These are phyloP conservation scores for Furnarius figulus DNA, from an alignment of 2,113 vertebrate genomes.

Conservation along the genomic window DNA sequence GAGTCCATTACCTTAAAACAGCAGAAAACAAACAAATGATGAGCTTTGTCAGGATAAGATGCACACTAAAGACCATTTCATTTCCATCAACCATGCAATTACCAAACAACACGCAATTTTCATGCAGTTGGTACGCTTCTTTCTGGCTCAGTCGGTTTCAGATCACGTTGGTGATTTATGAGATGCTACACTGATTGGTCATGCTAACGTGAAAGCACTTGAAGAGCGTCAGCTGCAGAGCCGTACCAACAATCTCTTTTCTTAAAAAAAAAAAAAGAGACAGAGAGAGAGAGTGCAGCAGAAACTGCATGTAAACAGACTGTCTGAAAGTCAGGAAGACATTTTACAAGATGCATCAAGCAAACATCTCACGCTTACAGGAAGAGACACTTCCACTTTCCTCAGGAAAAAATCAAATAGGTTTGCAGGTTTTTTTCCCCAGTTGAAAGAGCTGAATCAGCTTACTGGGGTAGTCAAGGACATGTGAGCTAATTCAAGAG, in stretches of 20 bases:
- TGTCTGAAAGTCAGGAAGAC: background rate
- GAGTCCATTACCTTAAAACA: background rate
- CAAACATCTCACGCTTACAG: background rate
- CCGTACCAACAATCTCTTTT: background rate
- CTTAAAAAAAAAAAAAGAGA: background rate
- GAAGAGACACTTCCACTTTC: background rate
- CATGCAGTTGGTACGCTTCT: background rate
- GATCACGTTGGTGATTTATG: background rate
- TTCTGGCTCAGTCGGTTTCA: background rate
- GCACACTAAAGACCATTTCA: background rate
- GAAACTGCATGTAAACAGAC: background rate
- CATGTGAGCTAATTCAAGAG: background rate
- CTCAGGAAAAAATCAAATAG: background rate
- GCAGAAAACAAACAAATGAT: background rate
- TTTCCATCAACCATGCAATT: background rate
- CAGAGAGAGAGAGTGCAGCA: background rate
- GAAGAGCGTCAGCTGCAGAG: background rate
- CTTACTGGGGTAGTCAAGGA: background rate
- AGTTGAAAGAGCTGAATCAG: background rate
- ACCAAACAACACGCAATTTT: background rate
- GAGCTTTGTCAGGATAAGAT: background rate
- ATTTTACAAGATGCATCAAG: background rate
- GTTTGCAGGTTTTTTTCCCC: rapidly evolving
- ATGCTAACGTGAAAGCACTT: background rate
- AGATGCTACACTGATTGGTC: background rate